Evolutionary conservation across 2,888 invertebrate species (phyloP), one percentile per base, ranked within the genome.

Genomic region (Drosophila quasianomalipes): DNA sequence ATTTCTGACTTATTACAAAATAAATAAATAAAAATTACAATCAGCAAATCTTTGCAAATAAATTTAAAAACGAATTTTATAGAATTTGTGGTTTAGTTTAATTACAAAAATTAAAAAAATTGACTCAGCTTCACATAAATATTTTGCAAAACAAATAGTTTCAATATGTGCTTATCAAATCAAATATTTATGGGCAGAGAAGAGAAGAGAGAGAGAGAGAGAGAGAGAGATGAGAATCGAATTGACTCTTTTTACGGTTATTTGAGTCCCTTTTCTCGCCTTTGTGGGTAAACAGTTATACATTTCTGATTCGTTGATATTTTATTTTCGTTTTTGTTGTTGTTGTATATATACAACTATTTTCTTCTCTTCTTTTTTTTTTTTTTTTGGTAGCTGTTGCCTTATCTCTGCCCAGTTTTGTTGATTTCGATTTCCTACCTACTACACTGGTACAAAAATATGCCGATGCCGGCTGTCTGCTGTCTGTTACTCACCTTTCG

Each of bases 351-450:
- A 31, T 57, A 69, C 49, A 55, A 52, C 16, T 67, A 52, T 44
- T 57, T 37, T 59, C 35, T 74, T 28, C 51, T 39, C 39, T 59
- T 22, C 19, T 47, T 59, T 64, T 37, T 41, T 70, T 47, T 59
- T 64, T 41, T 47, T 70, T 80, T 82, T 54, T 72, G 73, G 73
- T 81, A 81, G 83, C 76, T 67, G 66, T 66, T 49, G 61, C 67
- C 72, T 84, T 84, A 85, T 84, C 82, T 80, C 51, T 76, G 59
- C 30, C 63, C 58, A 64, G 59, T 67, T 69, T 72, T 72, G 70
- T 79, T 71, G 74, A 74, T 74, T 79, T 79, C 79, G 83, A 74
- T 81, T 83, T 76, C 71, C 76, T 81, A 73, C 79, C 77, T 74
- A 68, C 53, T 74, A 68, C 53, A 74, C 54, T 28, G 57, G 52